Evolutionary conservation across 2,113 vertebrate species (phyloP), one percentile per base, ranked within the genome.

Genomic region (Ceratotherium simum): DNA sequence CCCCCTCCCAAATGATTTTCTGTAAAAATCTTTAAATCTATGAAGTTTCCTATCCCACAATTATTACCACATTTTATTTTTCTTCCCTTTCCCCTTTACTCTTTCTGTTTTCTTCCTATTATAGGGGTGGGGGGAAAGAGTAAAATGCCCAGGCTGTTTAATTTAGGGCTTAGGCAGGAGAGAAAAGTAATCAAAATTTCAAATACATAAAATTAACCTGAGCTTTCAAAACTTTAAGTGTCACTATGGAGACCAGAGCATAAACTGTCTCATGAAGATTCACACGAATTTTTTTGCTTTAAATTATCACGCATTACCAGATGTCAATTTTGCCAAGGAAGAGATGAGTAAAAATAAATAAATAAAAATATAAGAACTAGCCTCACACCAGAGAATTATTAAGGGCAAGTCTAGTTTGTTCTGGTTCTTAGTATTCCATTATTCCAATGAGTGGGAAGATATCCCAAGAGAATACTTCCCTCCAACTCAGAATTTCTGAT

Each of bases 151-250:
- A 85, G 56, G 36, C 6, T 86, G 56, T 93, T 95, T 91, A 90
- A 78, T 62, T 62, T 82, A 36, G 48, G 65, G 46, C 18, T 97
- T 73, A 88, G 62, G 17, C 9, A 79, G 64, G 76, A 92, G 76
- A 87, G 42, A 89, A 94, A 93, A 96, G 64, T 81, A 91, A 93
- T 91, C 96, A 64, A 96, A 97, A 97, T 95, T 69, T 92, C 54
- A 96, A 96, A 93, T 76, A 91, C 11, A 82, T 85, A 95, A 97
- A 97, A 97, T 97, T 96, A 97, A 97, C 58, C 89, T 89, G 67
- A 95, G 73, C 90, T 51, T 72, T 95, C 94, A 94, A 97, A 95
- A 92, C 42, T 80, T 82, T 82, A 93, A 75, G 36, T 97, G 86
- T 97, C 82, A 92, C 96, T 91, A 97, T 95, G 91, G 97, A 97